A percentile compares a stretch with the other conserved stretches of the same genome.
Evolutionary conservation across 2,888 invertebrate species (phyloP).

Genomic region (Pterobdella sp.): DNA sequence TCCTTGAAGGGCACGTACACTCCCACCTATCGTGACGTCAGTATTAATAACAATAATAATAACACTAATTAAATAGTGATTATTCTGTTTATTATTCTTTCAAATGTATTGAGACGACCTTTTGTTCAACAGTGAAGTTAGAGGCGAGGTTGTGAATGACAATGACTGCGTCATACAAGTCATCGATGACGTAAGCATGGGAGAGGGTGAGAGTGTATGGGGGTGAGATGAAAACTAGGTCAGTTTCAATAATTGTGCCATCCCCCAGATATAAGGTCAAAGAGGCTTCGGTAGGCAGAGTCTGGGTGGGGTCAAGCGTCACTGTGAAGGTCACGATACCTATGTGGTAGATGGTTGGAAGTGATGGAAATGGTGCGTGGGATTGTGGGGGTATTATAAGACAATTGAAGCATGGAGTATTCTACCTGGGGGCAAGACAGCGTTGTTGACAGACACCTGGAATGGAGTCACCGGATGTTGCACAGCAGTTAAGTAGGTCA

Average conservation of each 20-base stretch:
- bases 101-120: conserved; percentile 33
- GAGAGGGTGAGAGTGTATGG: conserved; percentile 21
- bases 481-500: conserved; percentile 38
- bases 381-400: not conserved
- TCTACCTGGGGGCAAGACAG: conserved; percentile 18
- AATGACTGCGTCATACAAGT: conserved; percentile 39
- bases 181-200: conserved; percentile 38
- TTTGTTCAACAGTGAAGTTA: conserved; percentile 32
- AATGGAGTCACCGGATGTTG: conserved; percentile 39
- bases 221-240: conserved; percentile 25
- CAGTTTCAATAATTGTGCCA: conserved; percentile 28
- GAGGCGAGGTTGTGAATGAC: conserved; percentile 42
- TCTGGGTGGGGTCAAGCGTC: conserved; percentile 30
- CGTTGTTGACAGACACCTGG: conserved; percentile 7
- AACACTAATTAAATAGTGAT: too few relatives aligned
- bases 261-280: conserved; percentile 39
- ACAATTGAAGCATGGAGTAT: not conserved
- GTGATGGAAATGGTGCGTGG: not conserved
- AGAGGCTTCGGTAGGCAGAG: conserved; percentile 37
- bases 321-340: conserved; percentile 30
- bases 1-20: conserved; percentile 37
- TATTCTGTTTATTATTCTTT: too few relatives aligned
- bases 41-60: conserved; percentile 12
- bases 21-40: conserved; percentile 36
- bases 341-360: not conserved